Evolutionary conservation across 1,140 invertebrate genomes (phyloP).

Genomic region (Mamestra configurata): DNA sequence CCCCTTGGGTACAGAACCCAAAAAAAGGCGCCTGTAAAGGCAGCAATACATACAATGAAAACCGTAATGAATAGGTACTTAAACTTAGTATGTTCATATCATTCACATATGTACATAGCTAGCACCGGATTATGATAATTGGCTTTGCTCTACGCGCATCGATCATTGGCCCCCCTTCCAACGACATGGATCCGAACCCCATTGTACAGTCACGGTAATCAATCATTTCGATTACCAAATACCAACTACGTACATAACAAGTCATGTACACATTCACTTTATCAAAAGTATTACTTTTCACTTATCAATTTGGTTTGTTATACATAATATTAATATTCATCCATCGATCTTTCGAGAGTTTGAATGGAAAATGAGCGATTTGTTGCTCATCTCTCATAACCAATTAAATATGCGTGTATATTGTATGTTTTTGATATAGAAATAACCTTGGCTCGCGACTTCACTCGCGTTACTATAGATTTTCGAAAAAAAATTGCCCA

Average conservation of each 20-base stretch:
- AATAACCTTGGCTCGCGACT: too few relatives aligned
- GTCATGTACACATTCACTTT: slow-evolving; percentile 26
- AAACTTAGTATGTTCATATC: too few relatives aligned
- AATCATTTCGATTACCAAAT: slow-evolving; percentile 55
- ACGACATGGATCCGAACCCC: slow-evolving; percentile 50
- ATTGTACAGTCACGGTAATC: slow-evolving; percentile 50
- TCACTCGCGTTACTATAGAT: too few relatives aligned
- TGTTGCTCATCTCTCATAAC: background rate
- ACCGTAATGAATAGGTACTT: too few relatives aligned
- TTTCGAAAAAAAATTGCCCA: too few relatives aligned
- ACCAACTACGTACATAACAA: slow-evolving; percentile 34
- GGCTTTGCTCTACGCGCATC: slow-evolving; percentile 47
- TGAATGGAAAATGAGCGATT: slow-evolving; percentile 7
- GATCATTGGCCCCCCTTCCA: slow-evolving; percentile 53
- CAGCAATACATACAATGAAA: too few relatives aligned
- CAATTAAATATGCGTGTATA: background rate
- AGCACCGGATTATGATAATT: slow-evolving; percentile 55
- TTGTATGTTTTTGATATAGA: too few relatives aligned
- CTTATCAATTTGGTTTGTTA: background rate
- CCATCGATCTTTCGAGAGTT: background rate
- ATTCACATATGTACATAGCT: background rate
- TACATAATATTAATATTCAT: slow-evolving; percentile 6
- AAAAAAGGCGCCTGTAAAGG: too few relatives aligned
- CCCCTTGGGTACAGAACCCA: too few relatives aligned
- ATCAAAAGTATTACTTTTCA: slow-evolving; percentile 7